Evolutionary conservation across 2,113 vertebrate genomes (phyloP).

Genomic region (Phylloscopus whistleri): DNA sequence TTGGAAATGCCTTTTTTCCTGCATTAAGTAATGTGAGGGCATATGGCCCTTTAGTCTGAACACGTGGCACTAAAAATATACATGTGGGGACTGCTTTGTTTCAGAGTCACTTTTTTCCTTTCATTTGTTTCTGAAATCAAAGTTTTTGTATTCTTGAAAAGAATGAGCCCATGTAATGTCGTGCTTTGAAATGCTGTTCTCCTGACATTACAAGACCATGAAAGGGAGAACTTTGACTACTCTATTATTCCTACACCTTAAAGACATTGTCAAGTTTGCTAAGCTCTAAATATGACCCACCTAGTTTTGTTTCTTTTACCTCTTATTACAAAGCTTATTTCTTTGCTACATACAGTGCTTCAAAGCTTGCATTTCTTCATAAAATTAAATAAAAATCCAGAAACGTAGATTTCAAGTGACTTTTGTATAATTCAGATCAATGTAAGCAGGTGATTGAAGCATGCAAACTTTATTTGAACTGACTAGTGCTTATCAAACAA

Average conservation of each 20-base stretch:
- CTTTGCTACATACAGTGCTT: neutral
- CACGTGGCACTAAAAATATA: constrained; percentile 21
- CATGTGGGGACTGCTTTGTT: neutral
- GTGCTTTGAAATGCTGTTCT: constrained; percentile 56
- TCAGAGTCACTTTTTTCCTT: constrained; percentile 5
- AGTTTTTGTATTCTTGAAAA: constrained; percentile 52
- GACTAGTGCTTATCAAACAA: neutral
- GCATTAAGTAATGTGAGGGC: neutral
- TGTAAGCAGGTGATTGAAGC: neutral
- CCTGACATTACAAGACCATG: constrained; percentile 28
- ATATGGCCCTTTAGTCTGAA: neutral
- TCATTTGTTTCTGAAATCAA: constrained; percentile 58
- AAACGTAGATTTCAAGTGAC: neutral
- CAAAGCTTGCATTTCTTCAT: neutral
- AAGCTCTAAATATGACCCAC: constrained; percentile 16
- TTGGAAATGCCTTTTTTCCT: neutral
- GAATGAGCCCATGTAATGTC: neutral
- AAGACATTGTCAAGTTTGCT: neutral
- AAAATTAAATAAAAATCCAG: neutral
- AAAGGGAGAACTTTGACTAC: constrained; percentile 20
- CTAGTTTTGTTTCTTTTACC: constrained; percentile 7
- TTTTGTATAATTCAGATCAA: neutral
- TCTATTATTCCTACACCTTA: constrained; percentile 29
- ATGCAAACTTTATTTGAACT: neutral
- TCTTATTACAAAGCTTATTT: neutral